Conservation (phyloP, 2,113 vertebrate genomes). For the Platysteira castanea region DNA sequence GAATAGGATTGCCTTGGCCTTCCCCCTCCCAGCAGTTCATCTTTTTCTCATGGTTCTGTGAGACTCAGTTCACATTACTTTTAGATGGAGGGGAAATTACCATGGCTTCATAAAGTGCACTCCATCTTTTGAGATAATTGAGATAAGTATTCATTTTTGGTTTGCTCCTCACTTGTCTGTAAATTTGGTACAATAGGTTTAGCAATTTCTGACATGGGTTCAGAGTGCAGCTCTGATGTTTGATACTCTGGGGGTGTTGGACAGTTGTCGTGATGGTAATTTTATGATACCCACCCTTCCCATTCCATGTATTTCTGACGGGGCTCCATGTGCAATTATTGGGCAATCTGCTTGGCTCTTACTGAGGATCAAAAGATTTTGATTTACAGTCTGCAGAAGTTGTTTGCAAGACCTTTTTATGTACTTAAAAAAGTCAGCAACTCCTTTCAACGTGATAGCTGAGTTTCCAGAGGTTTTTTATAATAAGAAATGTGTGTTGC, state of each 20-base stretch:
- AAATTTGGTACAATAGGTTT: not conserved
- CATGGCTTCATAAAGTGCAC: not conserved
- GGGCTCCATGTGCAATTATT: not conserved
- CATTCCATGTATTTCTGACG: not conserved
- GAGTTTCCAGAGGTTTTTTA: not conserved
- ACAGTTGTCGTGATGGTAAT: not conserved
- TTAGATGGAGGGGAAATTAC: not conserved
- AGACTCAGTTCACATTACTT: not conserved
- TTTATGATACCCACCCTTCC: not conserved
- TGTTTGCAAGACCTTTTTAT: not conserved
- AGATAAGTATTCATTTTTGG: not conserved
- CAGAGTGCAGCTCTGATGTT: not conserved
- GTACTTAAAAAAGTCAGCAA: not conserved
- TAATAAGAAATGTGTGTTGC: not conserved
- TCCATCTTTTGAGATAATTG: not conserved
- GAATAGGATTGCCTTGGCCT: not conserved
- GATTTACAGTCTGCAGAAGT: not conserved
- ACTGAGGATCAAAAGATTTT: slow-evolving; percentile 1
- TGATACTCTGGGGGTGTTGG: not conserved
- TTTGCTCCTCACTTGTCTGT: not conserved
- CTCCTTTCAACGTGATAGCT: not conserved
- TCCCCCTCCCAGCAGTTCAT: not conserved
- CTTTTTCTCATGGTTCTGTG: not conserved
- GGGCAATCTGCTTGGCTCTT: not conserved
- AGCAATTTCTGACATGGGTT: not conserved